Evolutionary conservation across 2,797 vertebrate species (phyloP), one percentile per base, ranked within the genome.

Genomic region (Cyclopterus lumpus): DNA sequence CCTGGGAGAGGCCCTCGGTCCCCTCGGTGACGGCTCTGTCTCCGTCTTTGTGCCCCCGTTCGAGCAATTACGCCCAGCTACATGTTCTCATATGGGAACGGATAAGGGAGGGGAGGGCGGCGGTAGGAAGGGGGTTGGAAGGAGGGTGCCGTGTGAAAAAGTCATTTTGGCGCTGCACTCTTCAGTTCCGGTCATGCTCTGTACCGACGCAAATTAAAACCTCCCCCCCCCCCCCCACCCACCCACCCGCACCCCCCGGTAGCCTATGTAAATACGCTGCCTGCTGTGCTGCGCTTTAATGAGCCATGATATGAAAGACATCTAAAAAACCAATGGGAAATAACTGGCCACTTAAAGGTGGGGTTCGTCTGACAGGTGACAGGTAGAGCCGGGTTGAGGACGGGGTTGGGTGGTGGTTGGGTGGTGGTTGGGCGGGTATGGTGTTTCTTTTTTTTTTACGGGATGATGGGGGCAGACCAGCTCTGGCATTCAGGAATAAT

Each of bases 271-370:
- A 95, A 96, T 95, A 94, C 76, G 88, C 90, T 89, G 86, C 85
- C 87, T 86, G 88, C 92, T 86, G 88, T 58, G 94, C 93, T 95
- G 91, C 93, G 95, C 95, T 96, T 95, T 95, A 95, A 95, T 94
- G 95, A 95, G 94, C 95, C 94, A 93, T 94, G 94, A 95, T 95
- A 96, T 96, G 95, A 95, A 95, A 93, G 93, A 93, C 93, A 92
- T 90, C 90, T 88, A 92, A 94, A 44, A 42, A 94, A 94, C 93
- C 92, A 93, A 91, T 76, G 86, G 87, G 92, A 93, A 94, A 95
- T 94, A 94, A 94, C 94, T 82, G 93, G 89, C 90, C 93, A 93
- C 94, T 94, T 94, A 93, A 93, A 93, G 90, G 88, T 90, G 87
- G 89, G 89, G 75, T 89, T 93, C 83, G 54, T 92, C 82, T 94